Conservation (phyloP, 2,888 invertebrate genomes). For the Phorcus lineatus region DNA sequence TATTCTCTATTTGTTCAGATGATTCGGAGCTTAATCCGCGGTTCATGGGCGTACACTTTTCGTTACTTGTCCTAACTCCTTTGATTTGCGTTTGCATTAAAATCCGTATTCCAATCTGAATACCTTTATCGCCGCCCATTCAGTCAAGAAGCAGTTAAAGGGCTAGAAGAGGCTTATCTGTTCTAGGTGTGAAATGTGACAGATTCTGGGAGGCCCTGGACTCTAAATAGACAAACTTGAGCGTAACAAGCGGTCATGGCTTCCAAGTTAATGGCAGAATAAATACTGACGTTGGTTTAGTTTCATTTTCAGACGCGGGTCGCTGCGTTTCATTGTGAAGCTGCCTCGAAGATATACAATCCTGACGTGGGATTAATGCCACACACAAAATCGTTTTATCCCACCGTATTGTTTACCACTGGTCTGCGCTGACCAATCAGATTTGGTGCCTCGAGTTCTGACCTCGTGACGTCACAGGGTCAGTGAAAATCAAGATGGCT, state of each 20-base stretch:
- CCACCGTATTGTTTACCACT: conserved; percentile 24
- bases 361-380: conserved; percentile 3
- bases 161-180: background rate
- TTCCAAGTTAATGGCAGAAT: conserved; percentile 11
- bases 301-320: background rate
- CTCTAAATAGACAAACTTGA: background rate
- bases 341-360: background rate
- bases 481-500: conserved; percentile 47
- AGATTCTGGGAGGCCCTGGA: background rate
- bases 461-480: conserved; percentile 44
- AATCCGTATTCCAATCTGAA: no score
- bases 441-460: conserved; percentile 25
- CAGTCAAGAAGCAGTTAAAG: background rate
- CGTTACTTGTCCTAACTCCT: no score
- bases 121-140: background rate
- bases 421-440: conserved; percentile 25
- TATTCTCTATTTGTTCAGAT: no score
- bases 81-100: no score
- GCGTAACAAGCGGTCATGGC: background rate
- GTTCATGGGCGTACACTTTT: no score
- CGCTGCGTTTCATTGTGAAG: background rate
- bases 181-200: conserved; percentile 1
- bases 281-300: background rate
- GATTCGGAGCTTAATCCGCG: no score
- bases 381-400: conserved; percentile 22